phyloP scores from a whole-genome alignment of 2,797 vertebrate genomes.

The Ctenochaetus hawaiiensis region DNA sequence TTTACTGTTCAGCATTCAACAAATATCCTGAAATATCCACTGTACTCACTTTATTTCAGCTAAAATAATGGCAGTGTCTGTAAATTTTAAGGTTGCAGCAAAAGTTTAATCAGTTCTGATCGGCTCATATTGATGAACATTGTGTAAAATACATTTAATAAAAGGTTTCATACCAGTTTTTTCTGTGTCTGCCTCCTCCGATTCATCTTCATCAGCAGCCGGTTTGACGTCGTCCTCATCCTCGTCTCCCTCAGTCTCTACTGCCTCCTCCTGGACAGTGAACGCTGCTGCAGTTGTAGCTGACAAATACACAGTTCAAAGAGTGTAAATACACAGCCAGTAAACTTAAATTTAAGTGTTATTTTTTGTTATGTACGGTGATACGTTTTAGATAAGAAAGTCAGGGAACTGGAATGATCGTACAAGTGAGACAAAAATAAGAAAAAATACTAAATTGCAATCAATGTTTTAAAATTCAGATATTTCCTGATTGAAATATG shows the following conservation, averaged over 20 bases:
- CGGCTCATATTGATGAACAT: too few relatives aligned
- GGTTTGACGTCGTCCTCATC: conserved; percentile 43
- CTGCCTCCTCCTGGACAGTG: conserved; percentile 63
- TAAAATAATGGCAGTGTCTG: background rate
- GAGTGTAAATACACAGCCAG: background rate
- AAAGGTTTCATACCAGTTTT: conserved; percentile 13
- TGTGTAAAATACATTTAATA: too few relatives aligned
- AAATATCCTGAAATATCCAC: too few relatives aligned
- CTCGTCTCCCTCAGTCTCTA: conserved; percentile 50
- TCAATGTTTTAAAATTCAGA: too few relatives aligned
- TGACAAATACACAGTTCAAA: background rate
- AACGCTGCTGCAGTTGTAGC: conserved; percentile 49
- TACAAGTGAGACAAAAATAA: background rate
- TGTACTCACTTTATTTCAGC: too few relatives aligned
- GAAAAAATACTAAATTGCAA: background rate
- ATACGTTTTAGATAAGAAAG: background rate
- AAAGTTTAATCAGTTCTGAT: background rate
- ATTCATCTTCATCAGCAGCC: conserved; percentile 51
- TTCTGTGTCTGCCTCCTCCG: conserved; percentile 57
- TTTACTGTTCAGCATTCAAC: background rate
- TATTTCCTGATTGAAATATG: too few relatives aligned
- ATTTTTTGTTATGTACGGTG: too few relatives aligned
- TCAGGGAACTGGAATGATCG: background rate
- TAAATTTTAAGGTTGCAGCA: background rate
- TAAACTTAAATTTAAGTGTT: background rate